phyloP scores from a whole-genome alignment of 2,888 invertebrate species.

The Agrochola lota region DNA sequence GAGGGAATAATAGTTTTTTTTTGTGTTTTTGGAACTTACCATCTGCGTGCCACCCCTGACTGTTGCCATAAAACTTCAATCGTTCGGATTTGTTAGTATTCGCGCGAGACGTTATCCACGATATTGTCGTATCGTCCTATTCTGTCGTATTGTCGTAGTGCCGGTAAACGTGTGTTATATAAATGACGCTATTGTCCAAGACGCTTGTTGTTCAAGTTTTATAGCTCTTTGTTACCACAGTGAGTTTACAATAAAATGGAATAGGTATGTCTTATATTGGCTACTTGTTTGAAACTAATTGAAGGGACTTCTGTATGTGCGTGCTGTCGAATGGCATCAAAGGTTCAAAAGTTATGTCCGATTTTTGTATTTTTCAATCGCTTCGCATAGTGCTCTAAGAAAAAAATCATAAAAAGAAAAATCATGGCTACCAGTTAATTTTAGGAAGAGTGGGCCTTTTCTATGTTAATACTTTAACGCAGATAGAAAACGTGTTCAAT shows the following conservation, averaged over 20 bases:
- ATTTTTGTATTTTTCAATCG: too few species aligned
- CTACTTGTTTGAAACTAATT: conserved; percentile 8
- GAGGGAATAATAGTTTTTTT: not conserved
- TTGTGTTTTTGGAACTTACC: not conserved
- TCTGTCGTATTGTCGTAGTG: conserved; percentile 31
- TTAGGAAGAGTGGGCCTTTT: too few species aligned
- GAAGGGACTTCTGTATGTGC: not conserved
- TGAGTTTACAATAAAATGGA: conserved; percentile 47
- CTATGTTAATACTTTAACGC: too few species aligned
- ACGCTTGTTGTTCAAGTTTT: conserved; percentile 51
- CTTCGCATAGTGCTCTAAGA: too few species aligned
- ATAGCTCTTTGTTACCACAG: conserved; percentile 49
- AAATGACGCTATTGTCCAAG: conserved; percentile 57
- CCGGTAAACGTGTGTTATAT: conserved; percentile 59
- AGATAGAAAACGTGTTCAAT: too few species aligned
- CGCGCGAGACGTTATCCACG: conserved; percentile 39
- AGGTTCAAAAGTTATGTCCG: too few species aligned
- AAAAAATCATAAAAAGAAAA: too few species aligned
- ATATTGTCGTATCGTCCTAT: conserved; percentile 45
- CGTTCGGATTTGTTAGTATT: conserved; percentile 59
- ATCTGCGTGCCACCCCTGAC: conserved; percentile 44
- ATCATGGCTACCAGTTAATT: too few species aligned
- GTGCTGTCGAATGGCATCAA: not conserved
- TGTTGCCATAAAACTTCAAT: conserved; percentile 57
- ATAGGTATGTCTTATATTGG: conserved; percentile 21